phyloP scores from a whole-genome alignment of 2,113 vertebrate species.

The Paralichthys olivaceus region DNA sequence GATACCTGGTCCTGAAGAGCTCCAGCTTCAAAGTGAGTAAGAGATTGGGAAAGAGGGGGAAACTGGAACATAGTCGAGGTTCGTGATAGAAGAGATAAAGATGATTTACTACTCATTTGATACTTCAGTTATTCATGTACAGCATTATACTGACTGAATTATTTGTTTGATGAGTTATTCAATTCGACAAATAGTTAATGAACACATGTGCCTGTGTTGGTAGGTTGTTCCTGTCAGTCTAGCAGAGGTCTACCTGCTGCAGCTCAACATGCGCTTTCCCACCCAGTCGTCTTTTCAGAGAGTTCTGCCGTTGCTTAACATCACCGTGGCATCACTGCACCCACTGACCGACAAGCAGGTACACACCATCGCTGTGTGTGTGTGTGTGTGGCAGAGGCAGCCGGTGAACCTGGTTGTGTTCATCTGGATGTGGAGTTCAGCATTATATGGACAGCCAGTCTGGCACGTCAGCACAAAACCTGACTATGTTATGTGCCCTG shows the following conservation, averaged over 20 bases:
- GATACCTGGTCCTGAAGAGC: conserved; percentile 97
- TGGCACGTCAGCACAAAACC: too few species aligned
- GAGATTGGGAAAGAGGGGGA: not conserved
- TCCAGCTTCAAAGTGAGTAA: conserved; percentile 92
- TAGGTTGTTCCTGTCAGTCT: conserved; percentile 95
- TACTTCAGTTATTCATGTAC: not conserved
- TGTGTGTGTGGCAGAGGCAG: conserved; percentile 73
- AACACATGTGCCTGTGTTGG: conserved; percentile 5
- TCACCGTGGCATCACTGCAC: conserved; percentile 94
- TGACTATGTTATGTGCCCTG: too few species aligned
- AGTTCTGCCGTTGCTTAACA: conserved; percentile 94
- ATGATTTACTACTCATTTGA: too few species aligned
- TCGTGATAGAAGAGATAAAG: too few species aligned
- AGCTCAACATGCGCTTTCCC: conserved; percentile 98
- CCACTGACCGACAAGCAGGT: conserved; percentile 95
- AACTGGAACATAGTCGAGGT: not conserved
- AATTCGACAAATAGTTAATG: not conserved
- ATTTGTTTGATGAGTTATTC: not conserved
- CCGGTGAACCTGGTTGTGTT: too few species aligned
- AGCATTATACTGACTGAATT: not conserved
- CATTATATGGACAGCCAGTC: too few species aligned
- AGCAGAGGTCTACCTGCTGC: conserved; percentile 94
- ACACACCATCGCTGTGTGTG: conserved; percentile 68
- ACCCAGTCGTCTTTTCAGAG: conserved; percentile 97
- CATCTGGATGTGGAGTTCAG: too few species aligned